A percentile compares a stretch with the other conserved stretches of the same genome.
Conservation (phyloP, 1,140 invertebrate genomes). For the Himalopsyche phryganea region DNA sequence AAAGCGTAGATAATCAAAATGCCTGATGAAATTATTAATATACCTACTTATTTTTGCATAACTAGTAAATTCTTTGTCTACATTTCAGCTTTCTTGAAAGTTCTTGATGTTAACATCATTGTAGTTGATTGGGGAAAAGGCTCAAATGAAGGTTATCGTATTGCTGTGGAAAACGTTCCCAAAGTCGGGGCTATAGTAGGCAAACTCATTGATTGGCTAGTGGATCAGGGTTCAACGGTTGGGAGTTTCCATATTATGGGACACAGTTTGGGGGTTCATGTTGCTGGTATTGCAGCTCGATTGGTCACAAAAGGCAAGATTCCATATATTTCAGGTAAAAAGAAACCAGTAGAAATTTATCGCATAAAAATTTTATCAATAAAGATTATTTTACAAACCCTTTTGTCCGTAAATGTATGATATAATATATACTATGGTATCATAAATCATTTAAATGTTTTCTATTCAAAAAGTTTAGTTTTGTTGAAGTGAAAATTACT, state of each 20-base stretch:
- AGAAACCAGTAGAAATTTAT: no score
- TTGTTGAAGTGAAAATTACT: neutral
- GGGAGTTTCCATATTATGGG: constrained; percentile 42
- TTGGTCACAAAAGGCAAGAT: constrained; percentile 26
- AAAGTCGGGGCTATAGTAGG: constrained; percentile 51
- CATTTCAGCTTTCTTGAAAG: constrained; percentile 43
- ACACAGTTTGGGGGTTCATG: constrained; percentile 33
- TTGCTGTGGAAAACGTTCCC: constrained; percentile 49
- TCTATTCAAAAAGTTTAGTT: no score
- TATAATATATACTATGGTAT: neutral
- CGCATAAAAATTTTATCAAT: neutral
- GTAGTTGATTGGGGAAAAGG: constrained; percentile 53
- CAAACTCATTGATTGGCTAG: constrained; percentile 52
- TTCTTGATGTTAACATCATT: constrained; percentile 54
- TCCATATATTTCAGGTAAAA: constrained; percentile 25
- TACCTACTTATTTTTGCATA: neutral
- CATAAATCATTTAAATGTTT: neutral
- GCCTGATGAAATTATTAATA: neutral
- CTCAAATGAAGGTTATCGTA: constrained; percentile 46
- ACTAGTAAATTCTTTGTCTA: neutral
- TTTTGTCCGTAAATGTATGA: neutral
- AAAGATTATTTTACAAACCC: neutral
- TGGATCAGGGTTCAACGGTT: constrained; percentile 36
- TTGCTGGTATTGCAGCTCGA: constrained; percentile 39
- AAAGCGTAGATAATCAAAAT: neutral